Base-by-base conservation (phyloP, 2,797 vertebrate genomes). In the Sarcophilus harrisii region DNA sequence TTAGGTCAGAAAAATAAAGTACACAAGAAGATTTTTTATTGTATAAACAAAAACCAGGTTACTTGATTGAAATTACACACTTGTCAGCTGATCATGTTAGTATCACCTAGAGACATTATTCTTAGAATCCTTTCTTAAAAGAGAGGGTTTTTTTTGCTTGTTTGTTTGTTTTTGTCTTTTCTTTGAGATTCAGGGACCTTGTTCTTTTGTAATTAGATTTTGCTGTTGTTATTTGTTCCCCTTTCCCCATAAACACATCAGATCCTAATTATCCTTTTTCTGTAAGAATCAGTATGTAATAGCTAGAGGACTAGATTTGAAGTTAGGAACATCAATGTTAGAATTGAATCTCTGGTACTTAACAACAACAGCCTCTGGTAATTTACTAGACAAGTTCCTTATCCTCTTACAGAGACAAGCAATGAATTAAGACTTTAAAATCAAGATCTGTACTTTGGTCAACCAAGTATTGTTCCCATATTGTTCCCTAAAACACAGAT, bases 41-140 rank as follows among this genome's bases (percentile, higher is more conserved):
- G 54, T 89, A 4, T 45, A 94, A 38, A 14, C 24, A 24, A 5
- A 92, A 92, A 92, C 92, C 12, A n/a, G 55, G 52, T 90, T 24
- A 45, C 91, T 96, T 93, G 73, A 13, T 30, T 96, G 57, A 49
- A 93, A 91, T 92, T n/a, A 94, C 94, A 81, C n/a, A 38, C 16
- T 38, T 73, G 93, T 89, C 11, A 92, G 30, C 57, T 90, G 32
- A n/a, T 27, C 21, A 30, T 45, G 18, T 81, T 38, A 9, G 8
- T 81, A 81, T 24, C 73, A 81, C 73, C 21, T 81, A 60, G 90
- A 58, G 91, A 0, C 21, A 32, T 58, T 62, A 73, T 60, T 27
- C 11, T 73, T 27, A 27, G 38, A 30, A 0, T 1, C 1, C 11
- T 94, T 73, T 59, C 30, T 52, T 89, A 94, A 90, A 12, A 57